Percentiles rank a stretch among this genome's conserved stretches.
These are phyloP conservation scores for Lysiphlebus fabarum DNA, from an alignment of 1,140 invertebrate genomes.

Conservation along the genomic window DNA sequence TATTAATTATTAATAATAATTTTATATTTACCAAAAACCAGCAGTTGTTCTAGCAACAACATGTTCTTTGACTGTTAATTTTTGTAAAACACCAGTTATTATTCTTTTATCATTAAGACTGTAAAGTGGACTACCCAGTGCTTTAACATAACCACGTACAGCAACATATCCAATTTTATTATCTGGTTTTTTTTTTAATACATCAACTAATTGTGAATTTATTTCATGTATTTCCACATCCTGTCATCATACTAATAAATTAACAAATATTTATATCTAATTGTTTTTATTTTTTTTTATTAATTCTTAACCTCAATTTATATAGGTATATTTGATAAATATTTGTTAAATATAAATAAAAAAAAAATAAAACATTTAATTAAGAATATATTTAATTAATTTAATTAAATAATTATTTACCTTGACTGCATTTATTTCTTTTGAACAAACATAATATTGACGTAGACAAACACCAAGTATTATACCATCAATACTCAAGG, in stretches of 20 bases:
- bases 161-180: conserved; percentile 69
- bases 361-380: conserved; percentile 16
- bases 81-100: conserved; percentile 70
- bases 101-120: conserved; percentile 68
- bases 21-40: conserved; percentile 65
- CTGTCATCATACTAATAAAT: conserved; percentile 40
- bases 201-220: conserved; percentile 59
- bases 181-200: conserved; percentile 59
- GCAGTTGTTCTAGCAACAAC: conserved; percentile 69
- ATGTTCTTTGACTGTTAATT: conserved; percentile 71
- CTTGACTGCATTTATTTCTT: conserved; percentile 64
- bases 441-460: conserved; percentile 69
- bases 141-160: conserved; percentile 67
- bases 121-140: conserved; percentile 67
- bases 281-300: neutral
- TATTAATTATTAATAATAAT: too few relatives aligned
- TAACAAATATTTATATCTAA: conserved; percentile 15
- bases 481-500: conserved; percentile 68
- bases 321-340: neutral
- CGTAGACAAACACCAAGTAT: conserved; percentile 68
- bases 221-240: conserved; percentile 66
- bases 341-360: neutral
- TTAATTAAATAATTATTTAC: conserved; percentile 40
- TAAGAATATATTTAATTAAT: neutral
- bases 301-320: neutral